A percentile compares a stretch with the other conserved stretches of the same genome.
These are phyloP conservation scores for Polyergus mexicanus DNA, from an alignment of 1,140 invertebrate genomes.

Conservation along the genomic window DNA sequence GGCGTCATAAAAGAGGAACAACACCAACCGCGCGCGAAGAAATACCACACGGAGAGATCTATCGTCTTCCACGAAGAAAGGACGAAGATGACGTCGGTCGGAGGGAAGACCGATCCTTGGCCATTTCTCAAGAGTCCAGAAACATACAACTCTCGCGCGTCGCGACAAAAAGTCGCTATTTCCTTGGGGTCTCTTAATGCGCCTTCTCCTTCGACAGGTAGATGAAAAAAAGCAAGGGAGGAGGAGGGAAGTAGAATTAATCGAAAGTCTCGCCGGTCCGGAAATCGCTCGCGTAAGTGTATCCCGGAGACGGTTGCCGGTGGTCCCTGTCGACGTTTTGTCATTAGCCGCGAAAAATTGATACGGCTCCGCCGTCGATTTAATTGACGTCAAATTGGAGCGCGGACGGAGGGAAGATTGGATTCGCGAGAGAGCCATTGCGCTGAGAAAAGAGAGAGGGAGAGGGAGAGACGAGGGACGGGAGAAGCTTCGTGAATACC, in stretches of 20 bases:
- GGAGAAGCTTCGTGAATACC: not conserved
- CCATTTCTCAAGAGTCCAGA: slow-evolving; percentile 63
- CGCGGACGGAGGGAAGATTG: slow-evolving; percentile 64
- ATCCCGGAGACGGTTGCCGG: not conserved
- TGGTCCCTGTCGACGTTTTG: slow-evolving; percentile 69
- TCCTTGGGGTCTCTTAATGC: slow-evolving; percentile 40
- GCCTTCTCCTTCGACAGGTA: not conserved
- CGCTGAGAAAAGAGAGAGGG: slow-evolving; percentile 4
- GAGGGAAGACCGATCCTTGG: slow-evolving; percentile 25
- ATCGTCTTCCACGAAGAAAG: slow-evolving; percentile 45
- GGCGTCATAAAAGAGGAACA: not conserved
- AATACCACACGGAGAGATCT: not conserved
- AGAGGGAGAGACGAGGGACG: slow-evolving; percentile 24
- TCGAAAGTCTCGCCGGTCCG: slow-evolving; percentile 35
- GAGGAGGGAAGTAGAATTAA: slow-evolving; percentile 39
- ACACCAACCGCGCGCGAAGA: slow-evolving; percentile 5
- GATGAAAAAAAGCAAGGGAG: not conserved
- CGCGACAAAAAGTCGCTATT: slow-evolving; percentile 60
- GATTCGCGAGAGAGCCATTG: slow-evolving; percentile 57
- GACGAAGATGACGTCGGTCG: not conserved
- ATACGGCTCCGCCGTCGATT: slow-evolving; percentile 69
- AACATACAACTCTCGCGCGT: not conserved
- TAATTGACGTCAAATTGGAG: slow-evolving; percentile 79
- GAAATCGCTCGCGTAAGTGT: slow-evolving; percentile 1
- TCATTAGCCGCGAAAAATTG: slow-evolving; percentile 79